Conservation (phyloP, 2,113 vertebrate genomes). For the Cyanoliseus patagonus region DNA sequence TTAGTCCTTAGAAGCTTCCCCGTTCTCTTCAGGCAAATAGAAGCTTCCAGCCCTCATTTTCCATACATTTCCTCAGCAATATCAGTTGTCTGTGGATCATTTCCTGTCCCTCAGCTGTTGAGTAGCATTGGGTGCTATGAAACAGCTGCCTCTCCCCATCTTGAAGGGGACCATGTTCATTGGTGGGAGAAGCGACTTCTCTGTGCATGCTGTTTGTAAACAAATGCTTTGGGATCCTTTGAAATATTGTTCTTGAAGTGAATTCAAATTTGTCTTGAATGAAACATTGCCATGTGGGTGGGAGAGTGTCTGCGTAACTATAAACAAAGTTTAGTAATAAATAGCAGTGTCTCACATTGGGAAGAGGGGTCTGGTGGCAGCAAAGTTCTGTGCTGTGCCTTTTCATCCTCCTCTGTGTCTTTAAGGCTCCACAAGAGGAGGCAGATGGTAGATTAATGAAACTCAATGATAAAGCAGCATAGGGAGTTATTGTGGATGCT, state of each 20-base stretch:
- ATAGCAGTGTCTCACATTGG: not conserved
- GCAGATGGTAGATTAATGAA: not conserved
- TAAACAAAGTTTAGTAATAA: constrained; percentile 51
- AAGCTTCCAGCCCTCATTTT: not conserved
- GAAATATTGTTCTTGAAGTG: constrained; percentile 58
- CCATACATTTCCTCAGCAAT: constrained; percentile 8
- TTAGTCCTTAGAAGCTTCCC: not conserved
- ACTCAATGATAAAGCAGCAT: not conserved
- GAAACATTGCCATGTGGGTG: constrained; percentile 40
- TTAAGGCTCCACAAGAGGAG: not conserved
- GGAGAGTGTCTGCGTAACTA: not conserved
- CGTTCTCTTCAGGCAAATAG: not conserved
- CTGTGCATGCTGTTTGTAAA: constrained; percentile 56
- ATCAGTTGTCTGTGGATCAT: not conserved
- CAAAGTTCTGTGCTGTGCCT: not conserved
- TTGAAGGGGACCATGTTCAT: not conserved
- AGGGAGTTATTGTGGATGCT: not conserved
- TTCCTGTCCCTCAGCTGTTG: constrained; percentile 57
- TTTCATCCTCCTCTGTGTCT: constrained; percentile 4
- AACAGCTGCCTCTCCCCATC: constrained; percentile 16
- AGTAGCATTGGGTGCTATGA: not conserved
- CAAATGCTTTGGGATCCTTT: constrained; percentile 46
- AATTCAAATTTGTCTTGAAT: constrained; percentile 51
- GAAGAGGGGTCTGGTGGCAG: constrained; percentile 40
- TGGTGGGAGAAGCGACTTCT: constrained; percentile 32